A percentile compares a stretch with the other conserved stretches of the same genome.
These are phyloP conservation scores for Zosterops borbonicus DNA, from an alignment of 2,113 vertebrate species.

Conservation along the genomic window DNA sequence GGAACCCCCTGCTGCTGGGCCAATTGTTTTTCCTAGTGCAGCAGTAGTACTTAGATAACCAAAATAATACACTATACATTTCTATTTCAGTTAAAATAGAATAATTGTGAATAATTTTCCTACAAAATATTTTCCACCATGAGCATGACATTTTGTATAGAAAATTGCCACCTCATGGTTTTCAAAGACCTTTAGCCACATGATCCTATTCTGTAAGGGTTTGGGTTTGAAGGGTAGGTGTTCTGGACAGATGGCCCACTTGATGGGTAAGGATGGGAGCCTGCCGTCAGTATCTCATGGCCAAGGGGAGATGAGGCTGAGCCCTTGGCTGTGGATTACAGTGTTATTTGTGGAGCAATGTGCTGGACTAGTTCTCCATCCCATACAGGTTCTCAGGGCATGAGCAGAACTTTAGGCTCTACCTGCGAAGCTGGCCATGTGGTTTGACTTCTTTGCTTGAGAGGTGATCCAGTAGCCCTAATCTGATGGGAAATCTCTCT, in stretches of 20 bases:
- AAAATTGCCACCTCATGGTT: fast-evolving
- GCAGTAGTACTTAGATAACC: neutral
- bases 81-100: neutral
- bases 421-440: fast-evolving
- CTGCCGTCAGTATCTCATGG: neutral
- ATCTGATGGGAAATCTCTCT: neutral
- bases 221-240: neutral
- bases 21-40: neutral
- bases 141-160: neutral
- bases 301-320: neutral
- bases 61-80: neutral
- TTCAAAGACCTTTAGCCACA: neutral
- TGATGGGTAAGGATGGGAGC: neutral
- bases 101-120: neutral
- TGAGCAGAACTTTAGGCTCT: neutral
- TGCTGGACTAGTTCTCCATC: neutral
- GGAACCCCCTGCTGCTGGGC: neutral
- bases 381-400: fast-evolving
- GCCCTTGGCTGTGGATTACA: neutral
- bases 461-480: neutral
- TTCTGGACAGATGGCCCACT: neutral
- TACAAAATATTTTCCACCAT: neutral
- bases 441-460: neutral
- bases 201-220: neutral
- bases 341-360: neutral